Evolutionary conservation across 2,113 vertebrate genomes (phyloP), one percentile per base, ranked within the genome.

Genomic region (Epinephelus fuscoguttatus): DNA sequence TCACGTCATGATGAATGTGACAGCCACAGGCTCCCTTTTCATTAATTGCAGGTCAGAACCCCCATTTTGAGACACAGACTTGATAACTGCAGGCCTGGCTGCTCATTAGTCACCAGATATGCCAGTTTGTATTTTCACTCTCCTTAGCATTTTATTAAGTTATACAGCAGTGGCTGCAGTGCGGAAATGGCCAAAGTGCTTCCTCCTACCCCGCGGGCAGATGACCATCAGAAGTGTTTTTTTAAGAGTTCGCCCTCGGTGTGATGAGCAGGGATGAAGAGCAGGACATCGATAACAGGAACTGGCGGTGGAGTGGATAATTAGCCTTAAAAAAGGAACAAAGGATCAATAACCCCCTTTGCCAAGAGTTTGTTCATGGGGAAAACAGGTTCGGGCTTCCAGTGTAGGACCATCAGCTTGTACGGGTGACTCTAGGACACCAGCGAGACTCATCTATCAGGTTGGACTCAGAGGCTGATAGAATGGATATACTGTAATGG

Each of bases 321-420:
- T 94, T 94, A 92, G 92, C 90, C 88, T 90, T 93, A 90, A 93
- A 93, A 93, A 88, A 89, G 86, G 86, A 91, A 91, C 82, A 86
- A 88, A 89, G 87, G 88, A 92, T 94, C 93, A 92, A 94, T 92
- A 92, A 8, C 50, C 52, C 11, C 55, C 19, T 78, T 81, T 80
- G 66, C 85, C 71, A 79, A 56, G 85, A 79, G 79, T 90, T 89
- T 89, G 88, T 84, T 91, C 85, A 80, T 68, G 69, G 77, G 40
- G 79, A 87, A 91, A 90, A 86, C 80, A 80, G 88, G 78, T 84
- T 70, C 47, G 82, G 55, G 68, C 67, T 64, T 78, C 76, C 70
- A 52, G 77, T 52, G 27, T 69, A 52, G 69, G 62, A 87, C 81
- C 84, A 61, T 76, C 64, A 75, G 80, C 82, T 70, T 67, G 25